Percentiles rank a stretch among this genome's conserved stretches.
Conservation (phyloP, 2,888 invertebrate species). For the Macrosoma leucophasiata region DNA sequence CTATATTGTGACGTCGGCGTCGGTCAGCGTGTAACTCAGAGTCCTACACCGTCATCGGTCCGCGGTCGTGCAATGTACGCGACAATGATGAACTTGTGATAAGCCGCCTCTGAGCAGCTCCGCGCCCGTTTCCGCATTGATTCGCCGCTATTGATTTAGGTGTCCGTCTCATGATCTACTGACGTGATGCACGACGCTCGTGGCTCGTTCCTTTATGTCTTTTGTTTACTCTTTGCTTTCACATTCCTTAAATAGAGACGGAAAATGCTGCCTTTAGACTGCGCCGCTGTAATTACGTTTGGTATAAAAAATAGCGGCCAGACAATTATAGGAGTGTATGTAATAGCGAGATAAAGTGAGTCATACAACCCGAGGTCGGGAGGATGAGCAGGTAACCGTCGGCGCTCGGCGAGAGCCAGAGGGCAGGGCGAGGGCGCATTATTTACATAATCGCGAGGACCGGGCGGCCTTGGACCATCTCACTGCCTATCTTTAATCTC, state of each 20-base stretch:
- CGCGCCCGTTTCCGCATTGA: slow-evolving; percentile 28
- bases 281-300: slow-evolving; percentile 12
- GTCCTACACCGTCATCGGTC: too few relatives aligned
- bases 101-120: slow-evolving; percentile 18
- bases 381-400: slow-evolving; percentile 33
- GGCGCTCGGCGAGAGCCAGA: slow-evolving; percentile 26
- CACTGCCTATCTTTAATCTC: slow-evolving; percentile 32
- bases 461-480: slow-evolving; percentile 54
- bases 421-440: slow-evolving; percentile 37
- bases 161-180: slow-evolving; percentile 27
- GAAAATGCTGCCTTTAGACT: slow-evolving; percentile 6
- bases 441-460: slow-evolving; percentile 63
- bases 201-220: too few relatives aligned
- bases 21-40: too few relatives aligned
- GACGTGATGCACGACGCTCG: slow-evolving; percentile 38
- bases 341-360: slow-evolving; percentile 19
- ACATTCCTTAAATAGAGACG: slow-evolving; percentile 11
- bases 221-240: slow-evolving; percentile 1
- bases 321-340: slow-evolving; percentile 19
- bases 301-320: slow-evolving; percentile 11
- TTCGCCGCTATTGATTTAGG: slow-evolving; percentile 30
- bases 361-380: slow-evolving; percentile 27
- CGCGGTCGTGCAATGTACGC: slow-evolving; percentile 24
- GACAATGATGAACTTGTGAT: slow-evolving; percentile 30
- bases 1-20: too few relatives aligned